A percentile compares a stretch with the other conserved stretches of the same genome.
These are phyloP conservation scores for Xenus cinereus DNA, from an alignment of 2,113 vertebrate species.

Conservation along the genomic window DNA sequence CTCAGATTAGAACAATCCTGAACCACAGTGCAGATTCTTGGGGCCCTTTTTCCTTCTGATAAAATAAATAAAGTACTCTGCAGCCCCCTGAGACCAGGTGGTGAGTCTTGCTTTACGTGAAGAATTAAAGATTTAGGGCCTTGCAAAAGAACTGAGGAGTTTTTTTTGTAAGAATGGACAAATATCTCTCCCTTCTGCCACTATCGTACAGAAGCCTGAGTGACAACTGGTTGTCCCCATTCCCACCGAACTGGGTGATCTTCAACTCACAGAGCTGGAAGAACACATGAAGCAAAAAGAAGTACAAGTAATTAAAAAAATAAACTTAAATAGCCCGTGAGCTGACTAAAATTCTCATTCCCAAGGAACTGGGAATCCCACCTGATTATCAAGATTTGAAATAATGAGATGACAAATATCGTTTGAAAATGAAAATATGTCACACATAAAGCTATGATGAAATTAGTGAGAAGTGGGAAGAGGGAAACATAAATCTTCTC, in stretches of 20 bases:
- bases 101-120: not conserved
- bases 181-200: not conserved
- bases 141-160: not conserved
- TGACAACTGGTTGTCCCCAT: not conserved
- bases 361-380: not conserved
- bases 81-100: not conserved
- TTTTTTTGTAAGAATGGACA: not conserved
- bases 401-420: constrained; percentile 10
- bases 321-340: not conserved
- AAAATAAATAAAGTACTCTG: not conserved
- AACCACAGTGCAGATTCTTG: not conserved
- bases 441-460: not conserved
- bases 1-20: not conserved
- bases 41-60: not conserved
- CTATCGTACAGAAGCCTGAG: not conserved
- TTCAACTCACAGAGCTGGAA: not conserved
- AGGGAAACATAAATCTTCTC: constrained; percentile 23
- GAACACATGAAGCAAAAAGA: not conserved
- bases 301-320: not conserved
- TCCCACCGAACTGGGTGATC: not conserved
- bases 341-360: not conserved
- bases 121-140: not conserved
- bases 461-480: constrained; percentile 21
- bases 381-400: not conserved
- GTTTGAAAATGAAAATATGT: constrained; percentile 11